Evolutionary conservation across 2,888 invertebrate species (phyloP), one percentile per base, ranked within the genome.

Genomic region (Cancer borealis): DNA sequence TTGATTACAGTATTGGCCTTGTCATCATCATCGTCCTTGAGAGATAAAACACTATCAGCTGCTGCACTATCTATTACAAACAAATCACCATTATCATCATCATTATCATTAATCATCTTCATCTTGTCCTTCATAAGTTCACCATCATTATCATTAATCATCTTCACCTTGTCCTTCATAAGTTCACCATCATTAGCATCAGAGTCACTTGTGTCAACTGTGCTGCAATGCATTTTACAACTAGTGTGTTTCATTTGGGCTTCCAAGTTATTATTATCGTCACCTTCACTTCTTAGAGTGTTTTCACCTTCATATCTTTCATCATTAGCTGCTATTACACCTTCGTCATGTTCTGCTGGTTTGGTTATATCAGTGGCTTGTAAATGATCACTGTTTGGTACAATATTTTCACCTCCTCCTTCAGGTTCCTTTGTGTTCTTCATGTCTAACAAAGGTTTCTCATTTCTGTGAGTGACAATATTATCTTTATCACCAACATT

Each of bases 401-500:
- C 79, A 84, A 8, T 30, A 30, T 84, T 30, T 84, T 84, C 8
- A 84, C 17, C 39, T 30, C 21, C 21, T 5, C 17, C 39, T 30
- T 17, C 84, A 84, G 84, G 84, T 84, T 84, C 39, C 84, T 84
- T 84, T 39, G 30, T 84, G 84, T 12, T n/a, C 14, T 84, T 39
- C 39, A 8, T 30, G 39, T 84, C n/a, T 39, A 84, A 84, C 84
- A 39, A 84, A 14, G 17, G 39, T 84, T 84, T 39, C 21, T 87
- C 87, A 88, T 49, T 88, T 88, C n/a, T 47, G n/a, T 47, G 14
- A 46, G 10, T 21, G 3, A 5, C 8, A 88, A 17, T n/a, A 46
- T 49, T 47, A 47, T 88, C 47, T 21, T 30, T 14, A 88, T 12
- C 47, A 46, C 8, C 14, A 47, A n/a, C n/a, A 47, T 47, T n/a